phyloP scores from a whole-genome alignment of 2,797 vertebrate species.

The Diceros bicornis region DNA sequence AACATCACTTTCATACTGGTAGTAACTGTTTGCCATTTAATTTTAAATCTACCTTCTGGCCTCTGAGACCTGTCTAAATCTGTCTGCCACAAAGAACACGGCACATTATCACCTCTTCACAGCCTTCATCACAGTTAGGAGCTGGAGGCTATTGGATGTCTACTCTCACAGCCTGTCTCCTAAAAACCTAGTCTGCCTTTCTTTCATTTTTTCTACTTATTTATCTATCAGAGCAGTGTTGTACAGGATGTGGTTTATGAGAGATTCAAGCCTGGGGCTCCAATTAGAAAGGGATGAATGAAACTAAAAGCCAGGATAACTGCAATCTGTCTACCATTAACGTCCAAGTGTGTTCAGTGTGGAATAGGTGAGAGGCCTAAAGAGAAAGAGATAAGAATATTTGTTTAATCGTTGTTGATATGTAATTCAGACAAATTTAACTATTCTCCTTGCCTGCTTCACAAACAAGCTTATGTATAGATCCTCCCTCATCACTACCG shows the following conservation, averaged over 20 bases:
- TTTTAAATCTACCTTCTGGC: constrained; percentile 53
- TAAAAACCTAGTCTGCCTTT: background rate
- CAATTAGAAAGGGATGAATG: constrained; percentile 64
- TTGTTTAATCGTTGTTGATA: background rate
- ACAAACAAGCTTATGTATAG: background rate
- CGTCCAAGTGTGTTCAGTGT: background rate
- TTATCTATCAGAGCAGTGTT: constrained; percentile 29
- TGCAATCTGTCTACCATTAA: background rate
- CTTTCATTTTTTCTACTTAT: background rate
- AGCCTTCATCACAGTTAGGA: background rate
- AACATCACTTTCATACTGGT: background rate
- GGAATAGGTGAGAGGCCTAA: background rate
- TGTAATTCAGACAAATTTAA: background rate
- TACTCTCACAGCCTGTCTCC: background rate
- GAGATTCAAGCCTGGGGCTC: background rate
- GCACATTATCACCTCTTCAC: constrained; percentile 54
- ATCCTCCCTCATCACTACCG: background rate
- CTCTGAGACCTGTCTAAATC: constrained; percentile 40
- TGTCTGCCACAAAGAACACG: constrained; percentile 33
- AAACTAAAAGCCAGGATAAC: constrained; percentile 15
- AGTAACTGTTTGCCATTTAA: constrained; percentile 61
- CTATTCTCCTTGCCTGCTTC: background rate
- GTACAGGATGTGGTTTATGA: background rate
- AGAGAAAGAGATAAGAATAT: background rate
- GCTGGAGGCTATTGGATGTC: constrained; percentile 41